Conservation (phyloP, 2,888 invertebrate species). For the Hanleya hanleyi region DNA sequence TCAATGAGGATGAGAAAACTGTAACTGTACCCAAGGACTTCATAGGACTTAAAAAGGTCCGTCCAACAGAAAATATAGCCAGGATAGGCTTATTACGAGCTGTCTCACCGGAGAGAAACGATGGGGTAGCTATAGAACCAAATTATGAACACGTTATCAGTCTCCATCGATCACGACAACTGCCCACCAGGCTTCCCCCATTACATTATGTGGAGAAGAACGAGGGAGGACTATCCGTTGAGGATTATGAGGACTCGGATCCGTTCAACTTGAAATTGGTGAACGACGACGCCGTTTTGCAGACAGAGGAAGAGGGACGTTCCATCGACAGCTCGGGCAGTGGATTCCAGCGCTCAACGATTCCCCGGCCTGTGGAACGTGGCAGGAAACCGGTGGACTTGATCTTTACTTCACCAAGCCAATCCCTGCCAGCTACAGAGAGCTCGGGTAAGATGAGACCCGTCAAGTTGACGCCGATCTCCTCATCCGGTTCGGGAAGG, state of each 20-base stretch:
- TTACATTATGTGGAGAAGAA: conserved; percentile 4
- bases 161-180: background rate
- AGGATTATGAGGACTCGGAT: background rate
- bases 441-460: background rate
- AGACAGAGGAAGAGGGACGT: background rate
- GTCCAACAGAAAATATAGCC: too few relatives aligned
- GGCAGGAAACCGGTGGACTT: too few relatives aligned
- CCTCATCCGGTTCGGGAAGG: background rate
- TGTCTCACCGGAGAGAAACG: background rate
- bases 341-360: background rate
- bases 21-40: too few relatives aligned
- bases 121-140: background rate
- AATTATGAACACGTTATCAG: background rate
- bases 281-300: background rate
- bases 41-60: too few relatives aligned
- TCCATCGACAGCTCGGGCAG: background rate
- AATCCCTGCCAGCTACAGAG: background rate
- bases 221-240: background rate
- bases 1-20: too few relatives aligned
- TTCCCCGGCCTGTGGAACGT: background rate
- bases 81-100: too few relatives aligned
- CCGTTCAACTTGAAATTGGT: background rate
- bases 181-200: background rate
- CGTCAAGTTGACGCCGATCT: background rate
- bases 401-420: background rate